A percentile compares a stretch with the other conserved stretches of the same genome.
Conservation (phyloP, 2,113 vertebrate genomes). For the Dissostichus mawsoni region DNA sequence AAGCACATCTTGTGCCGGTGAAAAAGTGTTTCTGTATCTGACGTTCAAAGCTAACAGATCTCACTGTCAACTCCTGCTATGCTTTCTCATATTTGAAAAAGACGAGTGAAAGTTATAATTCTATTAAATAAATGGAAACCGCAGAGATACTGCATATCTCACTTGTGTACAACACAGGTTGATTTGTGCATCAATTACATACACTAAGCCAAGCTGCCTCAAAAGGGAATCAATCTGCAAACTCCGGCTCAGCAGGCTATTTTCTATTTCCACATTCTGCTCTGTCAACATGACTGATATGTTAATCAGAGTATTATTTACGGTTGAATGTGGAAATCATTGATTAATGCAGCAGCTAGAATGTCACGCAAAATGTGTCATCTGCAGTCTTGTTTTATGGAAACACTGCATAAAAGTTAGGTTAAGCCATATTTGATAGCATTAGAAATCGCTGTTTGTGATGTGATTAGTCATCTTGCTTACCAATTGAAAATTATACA, state of each 20-base stretch:
- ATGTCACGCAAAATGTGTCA: conserved; percentile 43
- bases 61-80: not conserved
- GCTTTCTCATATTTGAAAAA: conserved; percentile 18
- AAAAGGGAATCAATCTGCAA: conserved; percentile 54
- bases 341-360: conserved; percentile 48
- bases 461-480: conserved; percentile 41
- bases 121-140: conserved; percentile 26
- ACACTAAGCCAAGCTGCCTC: conserved; percentile 38
- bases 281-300: conserved; percentile 66
- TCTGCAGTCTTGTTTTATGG: conserved; percentile 40
- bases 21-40: conserved; percentile 2
- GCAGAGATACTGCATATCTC: conserved; percentile 26
- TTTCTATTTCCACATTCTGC: conserved; percentile 52
- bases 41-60: conserved; percentile 30
- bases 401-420: conserved; percentile 32
- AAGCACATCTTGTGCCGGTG: not conserved
- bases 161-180: conserved; percentile 7
- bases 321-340: conserved; percentile 53
- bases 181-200: conserved; percentile 57
- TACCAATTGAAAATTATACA: conserved; percentile 48
- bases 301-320: conserved; percentile 69
- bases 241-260: conserved; percentile 55
- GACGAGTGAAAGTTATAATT: conserved; percentile 21
- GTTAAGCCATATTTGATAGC: not conserved
- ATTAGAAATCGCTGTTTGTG: conserved; percentile 44